Evolutionary conservation across 2,113 vertebrate species (phyloP), one percentile per base, ranked within the genome.

Genomic region (Oreochromis niloticus): DNA sequence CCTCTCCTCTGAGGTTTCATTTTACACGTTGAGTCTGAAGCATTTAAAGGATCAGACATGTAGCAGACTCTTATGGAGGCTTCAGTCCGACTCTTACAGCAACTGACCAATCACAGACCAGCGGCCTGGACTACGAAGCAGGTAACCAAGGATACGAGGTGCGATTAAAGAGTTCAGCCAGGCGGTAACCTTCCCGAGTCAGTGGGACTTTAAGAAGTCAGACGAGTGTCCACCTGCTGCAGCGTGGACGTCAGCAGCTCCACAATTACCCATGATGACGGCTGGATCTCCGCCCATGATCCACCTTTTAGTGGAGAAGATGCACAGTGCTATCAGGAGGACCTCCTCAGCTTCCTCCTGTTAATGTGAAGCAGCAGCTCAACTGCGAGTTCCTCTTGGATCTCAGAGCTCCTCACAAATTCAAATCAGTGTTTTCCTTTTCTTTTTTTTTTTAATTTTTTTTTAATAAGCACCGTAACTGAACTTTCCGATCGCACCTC

Each of bases 181-280:
- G 43, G 14, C 22, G 4, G n/a, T 22, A 41, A 2, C 17, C 1
- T 3, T 36, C 32, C 16, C 8, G 32, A 63, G 34, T 68, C 16
- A 34, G 59, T 7, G 59, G 16, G 24, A 30, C 24, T 57, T 4
- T 27, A 27, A 56, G 24, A 27, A 12, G 24, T 8, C 55, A 57
- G 55, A 7, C 50, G 3, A 10, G 54, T 55, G 0, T 55, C 54
- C 54, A 22, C n/a, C 54, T 55, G 6, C 52, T 22, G 14, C 14
- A 17, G 14, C 11, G 36, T 41, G 63, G 19, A 71, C 11, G 7
- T 22, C 61, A 39, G 11, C 61, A 36, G 36, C 68, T 30, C 7
- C 13, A 43, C 36, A 22, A 9, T 39, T n/a, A 4, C 2, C 4
- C 11, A 2, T 0, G 13, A 1, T 1, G n/a, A 1, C 7, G 7